phyloP scores from a whole-genome alignment of 2,797 vertebrate genomes.

The Eremophila alpestris region DNA sequence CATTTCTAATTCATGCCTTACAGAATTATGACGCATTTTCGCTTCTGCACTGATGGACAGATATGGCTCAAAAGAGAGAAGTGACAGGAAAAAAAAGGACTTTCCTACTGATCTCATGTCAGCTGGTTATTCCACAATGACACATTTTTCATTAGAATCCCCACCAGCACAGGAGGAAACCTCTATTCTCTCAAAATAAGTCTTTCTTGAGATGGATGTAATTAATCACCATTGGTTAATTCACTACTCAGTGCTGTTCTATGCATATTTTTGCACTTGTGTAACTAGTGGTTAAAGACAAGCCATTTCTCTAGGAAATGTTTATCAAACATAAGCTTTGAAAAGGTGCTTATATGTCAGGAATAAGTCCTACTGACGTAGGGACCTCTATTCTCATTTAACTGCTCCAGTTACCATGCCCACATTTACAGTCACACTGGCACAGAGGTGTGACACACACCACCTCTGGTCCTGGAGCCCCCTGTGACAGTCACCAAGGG shows the following conservation, averaged over 20 bases:
- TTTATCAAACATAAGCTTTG: background rate
- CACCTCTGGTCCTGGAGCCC: background rate
- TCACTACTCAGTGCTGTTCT: background rate
- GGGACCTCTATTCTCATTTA: background rate
- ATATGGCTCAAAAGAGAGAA: background rate
- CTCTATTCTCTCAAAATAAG: background rate
- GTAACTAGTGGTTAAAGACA: background rate
- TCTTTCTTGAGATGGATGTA: background rate
- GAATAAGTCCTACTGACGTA: background rate
- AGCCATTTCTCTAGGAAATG: background rate
- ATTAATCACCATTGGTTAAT: background rate
- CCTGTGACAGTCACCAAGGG: background rate
- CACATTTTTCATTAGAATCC: background rate
- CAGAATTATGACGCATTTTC: background rate
- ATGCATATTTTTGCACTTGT: background rate
- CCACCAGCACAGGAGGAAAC: background rate
- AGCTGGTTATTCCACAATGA: background rate
- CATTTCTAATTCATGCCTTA: background rate
- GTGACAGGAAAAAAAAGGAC: background rate
- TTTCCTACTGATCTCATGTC: background rate
- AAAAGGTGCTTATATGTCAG: background rate
- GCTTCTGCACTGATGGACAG: background rate
- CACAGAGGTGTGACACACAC: background rate
- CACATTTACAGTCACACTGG: fast-evolving
- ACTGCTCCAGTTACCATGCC: background rate